These are phyloP conservation scores for Misgurnus mizolepis DNA, from an alignment of 2,113 vertebrate genomes.

Conservation along the genomic window DNA sequence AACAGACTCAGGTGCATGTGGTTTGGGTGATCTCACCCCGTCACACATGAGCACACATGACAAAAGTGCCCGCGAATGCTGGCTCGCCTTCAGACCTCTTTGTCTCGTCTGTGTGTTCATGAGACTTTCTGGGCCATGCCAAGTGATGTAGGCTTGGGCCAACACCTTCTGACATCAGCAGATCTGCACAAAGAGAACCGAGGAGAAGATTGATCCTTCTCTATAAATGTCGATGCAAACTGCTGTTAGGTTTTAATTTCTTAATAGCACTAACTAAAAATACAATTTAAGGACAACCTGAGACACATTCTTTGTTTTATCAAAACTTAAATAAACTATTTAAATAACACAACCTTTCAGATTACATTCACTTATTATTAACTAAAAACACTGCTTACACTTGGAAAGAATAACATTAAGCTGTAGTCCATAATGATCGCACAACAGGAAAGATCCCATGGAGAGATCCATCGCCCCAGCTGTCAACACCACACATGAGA, in stretches of 20 bases:
- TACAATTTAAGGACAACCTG: neutral
- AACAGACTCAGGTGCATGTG: conserved; percentile 57
- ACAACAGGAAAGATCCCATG: conserved; percentile 16
- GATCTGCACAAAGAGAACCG: conserved; percentile 16
- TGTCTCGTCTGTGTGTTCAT: conserved; percentile 45
- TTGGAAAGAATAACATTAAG: conserved; percentile 1
- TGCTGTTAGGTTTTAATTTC: too few relatives aligned
- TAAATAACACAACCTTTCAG: neutral
- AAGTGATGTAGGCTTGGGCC: conserved; percentile 32
- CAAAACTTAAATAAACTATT: neutral
- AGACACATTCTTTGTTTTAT: too few relatives aligned
- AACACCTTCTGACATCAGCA: conserved; percentile 41
- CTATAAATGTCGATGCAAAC: neutral
- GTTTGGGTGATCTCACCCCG: conserved; percentile 45
- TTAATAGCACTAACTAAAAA: neutral
- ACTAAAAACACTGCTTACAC: neutral
- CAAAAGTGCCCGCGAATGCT: conserved; percentile 52
- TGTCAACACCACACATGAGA: conserved; percentile 11
- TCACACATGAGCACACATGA: conserved; percentile 58
- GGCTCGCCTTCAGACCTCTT: conserved; percentile 50
- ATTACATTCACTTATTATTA: neutral
- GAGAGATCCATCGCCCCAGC: conserved; percentile 19
- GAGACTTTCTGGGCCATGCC: conserved; percentile 34
- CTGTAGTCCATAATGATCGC: conserved; percentile 23
- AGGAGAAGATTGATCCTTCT: conserved; percentile 13